These are phyloP conservation scores for Calephelis nemesis DNA, from an alignment of 1,140 invertebrate species.

Conservation along the genomic window DNA sequence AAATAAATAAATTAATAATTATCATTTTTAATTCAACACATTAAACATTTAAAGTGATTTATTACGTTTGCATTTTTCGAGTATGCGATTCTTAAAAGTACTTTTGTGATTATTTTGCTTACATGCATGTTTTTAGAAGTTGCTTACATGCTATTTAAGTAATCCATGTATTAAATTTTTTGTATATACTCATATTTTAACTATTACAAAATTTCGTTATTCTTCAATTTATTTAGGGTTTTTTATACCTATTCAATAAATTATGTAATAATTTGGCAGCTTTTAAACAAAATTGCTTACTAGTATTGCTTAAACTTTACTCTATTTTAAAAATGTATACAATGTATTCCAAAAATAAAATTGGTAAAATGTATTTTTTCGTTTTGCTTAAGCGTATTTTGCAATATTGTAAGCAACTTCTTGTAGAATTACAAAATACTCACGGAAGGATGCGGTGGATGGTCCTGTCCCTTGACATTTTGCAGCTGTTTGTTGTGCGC, in stretches of 20 bases:
- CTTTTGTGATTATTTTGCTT: not conserved
- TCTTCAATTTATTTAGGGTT: no score
- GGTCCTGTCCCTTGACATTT: conserved; percentile 85
- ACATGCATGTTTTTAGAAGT: no score
- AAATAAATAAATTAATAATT: not conserved
- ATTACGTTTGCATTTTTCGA: not conserved
- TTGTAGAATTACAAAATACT: conserved; percentile 51
- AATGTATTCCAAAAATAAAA: no score
- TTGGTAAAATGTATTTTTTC: not conserved
- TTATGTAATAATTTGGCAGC: not conserved
- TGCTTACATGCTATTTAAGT: not conserved
- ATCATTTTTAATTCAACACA: not conserved
- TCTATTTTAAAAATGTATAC: not conserved
- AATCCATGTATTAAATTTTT: not conserved
- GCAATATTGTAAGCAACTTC: conserved; percentile 17
- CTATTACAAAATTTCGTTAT: no score
- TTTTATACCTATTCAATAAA: no score
- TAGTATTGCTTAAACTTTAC: not conserved
- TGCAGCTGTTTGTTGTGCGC: conserved; percentile 86
- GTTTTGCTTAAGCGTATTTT: not conserved
- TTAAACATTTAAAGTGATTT: not conserved
- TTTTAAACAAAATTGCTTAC: not conserved
- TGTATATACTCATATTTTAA: not conserved
- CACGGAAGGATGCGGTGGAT: conserved; percentile 86
- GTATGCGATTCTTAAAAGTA: not conserved